Evolutionary conservation across 2,113 vertebrate species (phyloP).

Genomic region (Callopanchax toddi): DNA sequence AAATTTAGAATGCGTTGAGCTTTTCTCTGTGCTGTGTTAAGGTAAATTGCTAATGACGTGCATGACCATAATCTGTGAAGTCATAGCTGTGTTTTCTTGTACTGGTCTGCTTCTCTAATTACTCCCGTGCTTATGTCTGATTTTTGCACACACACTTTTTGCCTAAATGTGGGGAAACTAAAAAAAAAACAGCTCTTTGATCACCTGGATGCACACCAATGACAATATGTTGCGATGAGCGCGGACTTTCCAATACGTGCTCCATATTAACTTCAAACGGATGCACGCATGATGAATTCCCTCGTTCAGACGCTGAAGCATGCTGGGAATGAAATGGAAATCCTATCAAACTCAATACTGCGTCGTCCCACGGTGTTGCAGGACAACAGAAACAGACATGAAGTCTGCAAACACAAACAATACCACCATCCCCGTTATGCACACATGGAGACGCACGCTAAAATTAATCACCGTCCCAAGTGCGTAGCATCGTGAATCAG

Average conservation of each 20-base stretch:
- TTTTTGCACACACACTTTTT: slow-evolving; percentile 62
- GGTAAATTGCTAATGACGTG: slow-evolving; percentile 62
- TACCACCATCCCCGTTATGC: not conserved
- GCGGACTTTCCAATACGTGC: slow-evolving; percentile 73
- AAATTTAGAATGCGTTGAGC: slow-evolving; percentile 53
- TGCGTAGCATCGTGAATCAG: slow-evolving; percentile 62
- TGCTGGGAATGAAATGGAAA: slow-evolving; percentile 75
- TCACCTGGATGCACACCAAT: slow-evolving; percentile 73
- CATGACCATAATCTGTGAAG: slow-evolving; percentile 63
- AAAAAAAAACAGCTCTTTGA: slow-evolving; percentile 57
- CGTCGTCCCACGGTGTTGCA: slow-evolving; percentile 49
- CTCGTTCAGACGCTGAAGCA: slow-evolving; percentile 72
- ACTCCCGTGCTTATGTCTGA: slow-evolving; percentile 53
- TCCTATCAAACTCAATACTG: slow-evolving; percentile 62
- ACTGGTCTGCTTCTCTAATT: slow-evolving; percentile 70
- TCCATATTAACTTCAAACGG: slow-evolving; percentile 71
- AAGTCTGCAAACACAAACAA: slow-evolving; percentile 38
- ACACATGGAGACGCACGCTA: slow-evolving; percentile 21
- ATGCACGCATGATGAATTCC: slow-evolving; percentile 65
- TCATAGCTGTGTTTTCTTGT: slow-evolving; percentile 67
- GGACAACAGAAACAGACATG: slow-evolving; percentile 33
- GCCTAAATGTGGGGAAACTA: slow-evolving; percentile 45
- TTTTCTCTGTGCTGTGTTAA: slow-evolving; percentile 60
- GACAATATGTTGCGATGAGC: slow-evolving; percentile 67
- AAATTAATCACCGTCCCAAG: slow-evolving; percentile 55